Base-by-base conservation (phyloP, 2,797 vertebrate genomes). In the Salarias fasciatus region DNA sequence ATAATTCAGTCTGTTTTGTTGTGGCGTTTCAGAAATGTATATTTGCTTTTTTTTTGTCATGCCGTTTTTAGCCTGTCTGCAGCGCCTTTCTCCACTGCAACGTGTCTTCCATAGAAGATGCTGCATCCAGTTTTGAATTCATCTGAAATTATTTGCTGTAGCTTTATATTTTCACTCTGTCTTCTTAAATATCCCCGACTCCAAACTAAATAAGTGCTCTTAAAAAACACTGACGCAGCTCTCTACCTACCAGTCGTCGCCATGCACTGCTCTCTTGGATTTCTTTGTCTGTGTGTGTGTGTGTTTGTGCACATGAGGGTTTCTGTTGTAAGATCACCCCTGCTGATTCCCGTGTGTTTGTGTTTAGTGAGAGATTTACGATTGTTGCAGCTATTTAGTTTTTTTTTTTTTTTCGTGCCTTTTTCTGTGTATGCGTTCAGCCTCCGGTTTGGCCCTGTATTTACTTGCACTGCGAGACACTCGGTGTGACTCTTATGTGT, bases 321-420 rank as follows among this genome's bases (percentile, higher is more conserved):
- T 52, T 54, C 43, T 51, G 36, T 73, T 47, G 40, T 28, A 10
- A 35, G 29, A 50, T 51, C 31, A 9, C 18, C n/a, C 7, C 14
- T 24, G 15, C 38, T 66, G 51, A 68, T 68, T 42, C 46, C 5
- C 65, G 57, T 38, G 33, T 77, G 68, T 83, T 62, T 77, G 31
- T 59, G 33, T 74, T 66, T 55, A 36, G 14, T 31, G 29, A 65
- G 15, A 46, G 61, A 65, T 72, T 79, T 58, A 67, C 42, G 54
- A 74, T 56, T 11, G 43, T 52, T 36, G 30, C 55, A 52, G 18
- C 61, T 64, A 37, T 67, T 57, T 54, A 38, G 14, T 13, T 24
- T 4, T 66, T n/a, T 56, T 52, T 36, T 24, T 13, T 24, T 4
- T 66, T n/a, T 57, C 7, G 41, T 45, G 15, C 11, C 5, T 24